A percentile compares a stretch with the other conserved stretches of the same genome.
These are phyloP conservation scores for Augochlora pura DNA, from an alignment of 1,140 invertebrate species.

Conservation along the genomic window DNA sequence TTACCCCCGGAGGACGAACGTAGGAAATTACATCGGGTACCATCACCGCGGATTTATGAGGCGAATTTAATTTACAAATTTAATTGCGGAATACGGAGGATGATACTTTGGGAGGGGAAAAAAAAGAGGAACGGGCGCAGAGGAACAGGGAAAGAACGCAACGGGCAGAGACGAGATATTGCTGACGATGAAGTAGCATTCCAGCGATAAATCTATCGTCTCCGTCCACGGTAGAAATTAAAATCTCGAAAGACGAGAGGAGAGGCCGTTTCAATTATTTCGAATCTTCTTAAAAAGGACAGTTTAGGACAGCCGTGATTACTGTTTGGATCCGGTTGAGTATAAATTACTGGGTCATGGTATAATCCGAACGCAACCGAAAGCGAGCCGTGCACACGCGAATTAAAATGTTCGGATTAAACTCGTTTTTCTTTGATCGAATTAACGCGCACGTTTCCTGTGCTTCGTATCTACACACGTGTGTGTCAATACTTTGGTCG, in stretches of 20 bases:
- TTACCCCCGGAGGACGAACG: constrained; percentile 18
- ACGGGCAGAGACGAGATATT: constrained; percentile 22
- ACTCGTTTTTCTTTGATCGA: too few relatives aligned
- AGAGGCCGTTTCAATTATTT: constrained; percentile 26
- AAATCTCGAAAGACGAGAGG: constrained; percentile 13
- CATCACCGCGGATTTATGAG: constrained; percentile 8
- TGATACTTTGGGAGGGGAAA: not conserved
- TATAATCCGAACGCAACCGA: not conserved
- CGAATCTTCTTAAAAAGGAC: constrained; percentile 1
- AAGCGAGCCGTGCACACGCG: too few relatives aligned
- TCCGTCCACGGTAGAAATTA: constrained; percentile 20
- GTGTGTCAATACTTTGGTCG: too few relatives aligned
- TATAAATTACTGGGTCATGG: not conserved
- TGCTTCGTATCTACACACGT: too few relatives aligned
- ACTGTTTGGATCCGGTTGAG: not conserved
- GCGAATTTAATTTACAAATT: constrained; percentile 41
- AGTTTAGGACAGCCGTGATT: not conserved
- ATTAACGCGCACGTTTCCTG: too few relatives aligned
- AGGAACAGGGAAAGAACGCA: not conserved
- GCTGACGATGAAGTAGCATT: constrained; percentile 38
- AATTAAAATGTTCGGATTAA: too few relatives aligned
- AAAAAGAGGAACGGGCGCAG: not conserved
- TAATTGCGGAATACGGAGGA: constrained; percentile 16
- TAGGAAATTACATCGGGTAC: constrained; percentile 16
- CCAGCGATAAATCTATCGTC: constrained; percentile 24